These are phyloP conservation scores for Pomatorhinus ruficollis DNA, from an alignment of 2,113 vertebrate species.

Conservation along the genomic window DNA sequence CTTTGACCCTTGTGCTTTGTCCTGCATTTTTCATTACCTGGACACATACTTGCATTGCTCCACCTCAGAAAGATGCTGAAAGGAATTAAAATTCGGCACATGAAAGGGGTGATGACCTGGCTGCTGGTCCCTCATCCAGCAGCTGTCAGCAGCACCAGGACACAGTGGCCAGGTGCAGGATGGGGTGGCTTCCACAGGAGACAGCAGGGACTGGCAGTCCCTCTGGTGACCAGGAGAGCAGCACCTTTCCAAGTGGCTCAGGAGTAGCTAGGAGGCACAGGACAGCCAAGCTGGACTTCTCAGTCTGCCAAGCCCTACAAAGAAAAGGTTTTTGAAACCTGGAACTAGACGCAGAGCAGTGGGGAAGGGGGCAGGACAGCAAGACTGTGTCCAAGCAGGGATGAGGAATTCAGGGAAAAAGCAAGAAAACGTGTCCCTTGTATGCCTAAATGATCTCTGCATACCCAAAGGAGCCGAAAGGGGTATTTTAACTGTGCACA, in stretches of 20 bases:
- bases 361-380: neutral
- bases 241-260: neutral
- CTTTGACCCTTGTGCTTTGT: neutral
- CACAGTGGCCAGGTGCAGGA: accelerated
- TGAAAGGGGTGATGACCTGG: neutral
- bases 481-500: neutral
- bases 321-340: neutral
- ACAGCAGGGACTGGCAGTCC: neutral
- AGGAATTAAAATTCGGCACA: neutral
- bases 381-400: neutral
- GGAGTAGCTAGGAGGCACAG: neutral
- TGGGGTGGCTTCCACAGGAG: accelerated
- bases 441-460: neutral
- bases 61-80: neutral
- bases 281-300: neutral
- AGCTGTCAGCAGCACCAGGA: neutral
- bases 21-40: neutral
- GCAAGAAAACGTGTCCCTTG: neutral
- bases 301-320: neutral
- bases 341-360: accelerated
- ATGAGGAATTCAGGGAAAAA: neutral
- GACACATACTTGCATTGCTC: neutral
- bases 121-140: neutral
- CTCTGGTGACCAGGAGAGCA: neutral
- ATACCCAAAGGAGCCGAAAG: neutral